These are phyloP conservation scores for Solea senegalensis DNA, from an alignment of 2,113 vertebrate genomes.

Conservation along the genomic window DNA sequence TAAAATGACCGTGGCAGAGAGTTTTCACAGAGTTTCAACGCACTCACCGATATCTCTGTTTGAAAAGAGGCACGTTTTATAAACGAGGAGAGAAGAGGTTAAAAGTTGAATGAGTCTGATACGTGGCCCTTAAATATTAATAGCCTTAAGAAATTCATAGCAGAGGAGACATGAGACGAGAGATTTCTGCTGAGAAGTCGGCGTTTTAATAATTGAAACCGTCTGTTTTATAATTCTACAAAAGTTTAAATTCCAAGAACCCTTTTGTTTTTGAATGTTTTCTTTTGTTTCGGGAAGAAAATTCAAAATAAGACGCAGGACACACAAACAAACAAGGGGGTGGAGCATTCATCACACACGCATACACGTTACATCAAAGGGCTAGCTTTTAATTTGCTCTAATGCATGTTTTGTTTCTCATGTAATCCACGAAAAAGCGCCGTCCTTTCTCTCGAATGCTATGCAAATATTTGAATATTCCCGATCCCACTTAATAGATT, in stretches of 20 bases:
- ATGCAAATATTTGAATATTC: background rate
- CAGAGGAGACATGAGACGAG: background rate
- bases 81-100: background rate
- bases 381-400: constrained; percentile 27
- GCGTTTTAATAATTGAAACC: constrained; percentile 21
- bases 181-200: constrained; percentile 29
- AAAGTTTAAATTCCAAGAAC: constrained; percentile 5
- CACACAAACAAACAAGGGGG: constrained; percentile 20
- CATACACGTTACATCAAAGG: constrained; percentile 33
- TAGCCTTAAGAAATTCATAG: constrained; percentile 22
- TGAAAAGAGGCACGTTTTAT: background rate
- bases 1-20: too few species aligned
- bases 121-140: constrained; percentile 44
- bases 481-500: background rate
- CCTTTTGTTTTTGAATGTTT: background rate
- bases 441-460: background rate
- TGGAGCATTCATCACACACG: constrained; percentile 13
- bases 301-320: background rate
- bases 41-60: background rate
- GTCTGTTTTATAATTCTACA: constrained; percentile 12
- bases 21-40: too few species aligned
- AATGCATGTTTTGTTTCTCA: background rate
- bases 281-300: background rate
- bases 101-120: constrained; percentile 37
- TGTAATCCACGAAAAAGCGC: background rate